These are phyloP conservation scores for Chloroceryle amazona DNA, from an alignment of 2,797 vertebrate species.

Conservation along the genomic window DNA sequence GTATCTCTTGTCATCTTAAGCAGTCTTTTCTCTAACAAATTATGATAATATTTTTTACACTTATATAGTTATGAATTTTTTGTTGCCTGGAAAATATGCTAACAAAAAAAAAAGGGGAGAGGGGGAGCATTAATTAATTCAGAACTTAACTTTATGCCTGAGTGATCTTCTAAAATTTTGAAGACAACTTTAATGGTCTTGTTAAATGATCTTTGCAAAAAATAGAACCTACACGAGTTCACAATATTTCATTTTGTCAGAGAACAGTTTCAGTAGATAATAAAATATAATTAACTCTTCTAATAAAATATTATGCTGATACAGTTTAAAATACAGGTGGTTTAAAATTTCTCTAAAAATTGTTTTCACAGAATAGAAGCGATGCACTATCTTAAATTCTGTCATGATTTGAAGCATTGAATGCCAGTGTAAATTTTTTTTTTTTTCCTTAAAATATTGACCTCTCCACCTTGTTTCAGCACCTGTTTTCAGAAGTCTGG, in stretches of 20 bases:
- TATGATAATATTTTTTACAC: neutral
- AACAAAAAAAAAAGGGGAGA: neutral
- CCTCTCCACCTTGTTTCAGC: neutral
- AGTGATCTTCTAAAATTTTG: conserved; percentile 37
- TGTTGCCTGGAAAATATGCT: neutral
- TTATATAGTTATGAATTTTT: neutral
- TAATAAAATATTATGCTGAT: neutral
- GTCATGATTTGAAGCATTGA: neutral
- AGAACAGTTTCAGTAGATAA: neutral
- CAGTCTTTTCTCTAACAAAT: neutral
- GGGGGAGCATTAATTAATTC: neutral
- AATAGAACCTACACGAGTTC: conserved; percentile 12
- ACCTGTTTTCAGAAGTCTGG: neutral
- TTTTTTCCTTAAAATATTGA: neutral
- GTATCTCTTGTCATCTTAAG: neutral
- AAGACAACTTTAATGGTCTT: conserved; percentile 21
- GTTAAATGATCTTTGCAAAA: neutral
- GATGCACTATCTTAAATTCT: neutral
- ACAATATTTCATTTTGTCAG: conserved; percentile 4
- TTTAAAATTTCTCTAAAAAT: neutral
- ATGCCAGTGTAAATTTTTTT: neutral
- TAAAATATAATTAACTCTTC: neutral
- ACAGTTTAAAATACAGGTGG: neutral
- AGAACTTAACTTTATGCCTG: neutral
- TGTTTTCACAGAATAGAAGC: neutral